phyloP scores from a whole-genome alignment of 2,888 invertebrate genomes.

The Microchrysa polita region DNA sequence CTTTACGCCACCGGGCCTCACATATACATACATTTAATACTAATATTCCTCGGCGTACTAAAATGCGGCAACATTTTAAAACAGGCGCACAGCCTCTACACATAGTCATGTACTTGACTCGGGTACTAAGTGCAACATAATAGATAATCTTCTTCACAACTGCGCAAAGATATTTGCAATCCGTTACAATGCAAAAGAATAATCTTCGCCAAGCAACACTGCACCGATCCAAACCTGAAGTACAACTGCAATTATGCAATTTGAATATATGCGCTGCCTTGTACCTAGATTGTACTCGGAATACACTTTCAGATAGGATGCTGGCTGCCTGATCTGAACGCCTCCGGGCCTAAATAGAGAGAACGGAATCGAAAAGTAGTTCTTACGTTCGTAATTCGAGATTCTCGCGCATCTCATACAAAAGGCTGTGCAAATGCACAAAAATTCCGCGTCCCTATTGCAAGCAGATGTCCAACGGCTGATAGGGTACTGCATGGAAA shows the following conservation, averaged over 20 bases:
- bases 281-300: no score
- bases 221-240: slow-evolving; percentile 39
- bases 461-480: background rate
- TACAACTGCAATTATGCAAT: slow-evolving; percentile 42
- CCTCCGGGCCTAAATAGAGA: slow-evolving; percentile 19
- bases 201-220: slow-evolving; percentile 4
- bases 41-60: no score
- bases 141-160: slow-evolving; percentile 37
- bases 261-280: slow-evolving; percentile 23
- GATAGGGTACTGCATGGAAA: background rate
- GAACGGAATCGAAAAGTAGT: slow-evolving; percentile 22
- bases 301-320: background rate
- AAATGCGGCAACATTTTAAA: slow-evolving; percentile 19
- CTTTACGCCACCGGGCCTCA: slow-evolving; percentile 8
- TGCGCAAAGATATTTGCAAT: slow-evolving; percentile 34
- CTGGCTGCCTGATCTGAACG: no score
- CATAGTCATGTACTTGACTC: background rate
- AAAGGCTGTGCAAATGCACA: background rate
- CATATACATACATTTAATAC: no score
- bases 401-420: slow-evolving; percentile 20
- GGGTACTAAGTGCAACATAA: slow-evolving; percentile 36
- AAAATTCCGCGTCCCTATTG: slow-evolving; percentile 7
- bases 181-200: slow-evolving; percentile 37
- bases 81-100: slow-evolving; percentile 8
- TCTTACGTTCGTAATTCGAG: slow-evolving; percentile 16